A percentile compares a stretch with the other conserved stretches of the same genome.
These are phyloP conservation scores for Morpho deidamia DNA, from an alignment of 2,888 invertebrate species.

Conservation along the genomic window DNA sequence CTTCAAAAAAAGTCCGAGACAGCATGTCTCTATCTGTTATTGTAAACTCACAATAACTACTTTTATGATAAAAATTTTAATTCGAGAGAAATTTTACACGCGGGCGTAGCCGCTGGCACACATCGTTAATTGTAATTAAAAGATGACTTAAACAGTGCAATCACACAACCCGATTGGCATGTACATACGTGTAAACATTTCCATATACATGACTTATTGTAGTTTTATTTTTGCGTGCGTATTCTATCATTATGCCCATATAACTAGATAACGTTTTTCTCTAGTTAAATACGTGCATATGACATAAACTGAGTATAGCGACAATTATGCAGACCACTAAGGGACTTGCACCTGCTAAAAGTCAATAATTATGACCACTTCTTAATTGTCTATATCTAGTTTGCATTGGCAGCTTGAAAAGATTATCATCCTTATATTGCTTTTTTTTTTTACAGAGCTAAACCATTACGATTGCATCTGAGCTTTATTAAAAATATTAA, in stretches of 20 bases:
- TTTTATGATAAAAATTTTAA: no score
- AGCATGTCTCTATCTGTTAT: no score
- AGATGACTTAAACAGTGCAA: slow-evolving; percentile 7
- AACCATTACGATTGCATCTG: neutral
- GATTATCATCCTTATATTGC: neutral
- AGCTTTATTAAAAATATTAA: neutral
- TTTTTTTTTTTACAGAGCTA: neutral
- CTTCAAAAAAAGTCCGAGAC: no score
- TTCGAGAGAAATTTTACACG: no score
- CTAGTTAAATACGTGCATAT: slow-evolving; percentile 51
- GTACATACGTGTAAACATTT: slow-evolving; percentile 13
- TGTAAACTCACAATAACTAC: no score
- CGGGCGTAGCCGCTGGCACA: no score
- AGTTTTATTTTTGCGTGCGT: slow-evolving; percentile 30
- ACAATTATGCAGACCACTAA: slow-evolving; percentile 58
- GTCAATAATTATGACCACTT: slow-evolving; percentile 35
- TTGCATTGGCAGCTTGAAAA: slow-evolving; percentile 18
- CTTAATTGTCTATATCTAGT: slow-evolving; percentile 24
- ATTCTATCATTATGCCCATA: slow-evolving; percentile 52
- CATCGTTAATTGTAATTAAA: slow-evolving; percentile 18
- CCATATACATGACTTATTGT: slow-evolving; percentile 42
- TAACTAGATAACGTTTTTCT: slow-evolving; percentile 49
- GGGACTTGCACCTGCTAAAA: slow-evolving; percentile 67
- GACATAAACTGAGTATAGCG: slow-evolving; percentile 37
- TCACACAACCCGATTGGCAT: slow-evolving; percentile 3